phyloP scores from a whole-genome alignment of 2,888 invertebrate genomes.

The Raillietiella orientalis region DNA sequence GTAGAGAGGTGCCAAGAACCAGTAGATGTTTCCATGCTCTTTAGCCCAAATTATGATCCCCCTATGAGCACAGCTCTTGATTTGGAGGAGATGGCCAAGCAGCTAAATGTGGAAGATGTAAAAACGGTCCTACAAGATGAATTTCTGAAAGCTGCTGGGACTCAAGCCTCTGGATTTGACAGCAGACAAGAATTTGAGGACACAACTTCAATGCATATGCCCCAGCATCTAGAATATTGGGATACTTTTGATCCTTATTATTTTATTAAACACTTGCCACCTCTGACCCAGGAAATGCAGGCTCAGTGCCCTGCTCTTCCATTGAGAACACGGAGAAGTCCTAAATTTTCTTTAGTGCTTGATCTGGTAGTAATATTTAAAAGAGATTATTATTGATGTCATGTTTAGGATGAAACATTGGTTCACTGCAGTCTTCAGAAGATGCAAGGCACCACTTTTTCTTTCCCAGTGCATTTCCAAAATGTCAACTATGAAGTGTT shows the following conservation, averaged over 20 bases:
- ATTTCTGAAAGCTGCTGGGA: too few species aligned
- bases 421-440: constrained; percentile 82
- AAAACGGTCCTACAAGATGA: too few species aligned
- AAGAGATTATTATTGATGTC: constrained; percentile 5
- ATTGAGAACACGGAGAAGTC: constrained; percentile 62
- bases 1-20: too few species aligned
- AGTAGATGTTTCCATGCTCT: too few species aligned
- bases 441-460: constrained; percentile 63
- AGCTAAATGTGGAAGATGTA: too few species aligned
- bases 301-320: constrained; percentile 50
- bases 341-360: constrained; percentile 37
- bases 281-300: constrained; percentile 37
- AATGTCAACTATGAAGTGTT: constrained; percentile 46
- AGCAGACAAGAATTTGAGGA: too few species aligned
- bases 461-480: constrained; percentile 70
- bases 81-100: too few species aligned
- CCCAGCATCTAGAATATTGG: too few species aligned
- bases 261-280: constrained; percentile 68
- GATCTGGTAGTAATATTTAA: constrained; percentile 28
- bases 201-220: too few species aligned
- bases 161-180: too few species aligned
- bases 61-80: too few species aligned
- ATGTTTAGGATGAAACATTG: constrained; percentile 54
- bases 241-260: constrained; percentile 62
- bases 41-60: too few species aligned